These are phyloP conservation scores for Polyodon spathula DNA, from an alignment of 2,113 vertebrate genomes.

Conservation along the genomic window DNA sequence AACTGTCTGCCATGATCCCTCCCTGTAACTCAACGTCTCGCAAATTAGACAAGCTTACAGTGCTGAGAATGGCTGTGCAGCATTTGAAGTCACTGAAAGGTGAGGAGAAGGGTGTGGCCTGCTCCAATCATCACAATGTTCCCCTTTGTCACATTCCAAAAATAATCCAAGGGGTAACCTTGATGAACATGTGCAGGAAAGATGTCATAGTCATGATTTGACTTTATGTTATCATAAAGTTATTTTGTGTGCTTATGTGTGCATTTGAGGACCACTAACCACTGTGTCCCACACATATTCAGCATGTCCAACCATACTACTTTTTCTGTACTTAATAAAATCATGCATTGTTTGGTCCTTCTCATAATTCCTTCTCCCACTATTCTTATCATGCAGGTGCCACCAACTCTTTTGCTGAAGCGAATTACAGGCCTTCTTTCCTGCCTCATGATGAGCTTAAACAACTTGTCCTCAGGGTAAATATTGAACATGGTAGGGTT, in stretches of 20 bases:
- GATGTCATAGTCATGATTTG: too few relatives aligned
- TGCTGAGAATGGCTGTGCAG: conserved; percentile 82
- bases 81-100: conserved; percentile 83
- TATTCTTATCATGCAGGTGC: conserved; percentile 50
- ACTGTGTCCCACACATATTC: too few relatives aligned
- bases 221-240: too few relatives aligned
- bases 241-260: too few relatives aligned
- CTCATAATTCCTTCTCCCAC: background rate
- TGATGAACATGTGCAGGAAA: too few relatives aligned
- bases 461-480: conserved; percentile 74
- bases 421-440: conserved; percentile 74
- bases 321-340: background rate
- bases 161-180: too few relatives aligned
- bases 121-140: background rate
- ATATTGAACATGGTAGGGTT: background rate
- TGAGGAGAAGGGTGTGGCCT: conserved; percentile 25
- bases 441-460: conserved; percentile 75
- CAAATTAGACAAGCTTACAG: conserved; percentile 86
- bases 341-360: background rate
- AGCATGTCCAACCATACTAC: too few relatives aligned
- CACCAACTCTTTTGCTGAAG: conserved; percentile 61
- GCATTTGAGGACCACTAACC: too few relatives aligned
- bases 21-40: conserved; percentile 74
- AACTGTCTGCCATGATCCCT: conserved; percentile 83
- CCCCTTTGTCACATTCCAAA: too few relatives aligned